Conservation (phyloP, 2,888 invertebrate species). For the Tortricodes alternella region DNA sequence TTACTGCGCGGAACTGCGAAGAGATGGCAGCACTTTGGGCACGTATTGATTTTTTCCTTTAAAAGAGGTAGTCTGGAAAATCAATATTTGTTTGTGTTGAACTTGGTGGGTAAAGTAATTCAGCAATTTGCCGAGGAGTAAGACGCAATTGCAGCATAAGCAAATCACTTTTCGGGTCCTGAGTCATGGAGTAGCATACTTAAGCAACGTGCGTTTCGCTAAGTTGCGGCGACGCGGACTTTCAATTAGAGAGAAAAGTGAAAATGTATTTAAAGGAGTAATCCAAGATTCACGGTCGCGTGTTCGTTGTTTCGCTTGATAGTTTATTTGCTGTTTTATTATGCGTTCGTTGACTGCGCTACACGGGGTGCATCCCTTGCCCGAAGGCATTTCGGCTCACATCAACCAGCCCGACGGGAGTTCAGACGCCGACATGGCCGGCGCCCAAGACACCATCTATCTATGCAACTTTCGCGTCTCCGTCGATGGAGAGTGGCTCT, state of each 20-base stretch:
- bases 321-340: slow-evolving; percentile 77
- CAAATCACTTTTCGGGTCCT: slow-evolving; percentile 12
- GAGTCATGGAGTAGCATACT: slow-evolving; percentile 1
- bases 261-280: slow-evolving; percentile 62
- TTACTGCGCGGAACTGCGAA: slow-evolving; percentile 30
- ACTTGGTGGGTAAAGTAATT: slow-evolving; percentile 59
- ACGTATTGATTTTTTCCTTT: slow-evolving; percentile 69
- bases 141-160: slow-evolving; percentile 13
- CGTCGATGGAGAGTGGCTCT: slow-evolving; percentile 98
- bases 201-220: neutral
- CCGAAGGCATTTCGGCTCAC: slow-evolving; percentile 65
- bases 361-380: slow-evolving; percentile 75
- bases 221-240: slow-evolving; percentile 34
- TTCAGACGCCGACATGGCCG: slow-evolving; percentile 86
- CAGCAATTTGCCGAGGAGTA: neutral
- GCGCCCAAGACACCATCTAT: slow-evolving; percentile 97
- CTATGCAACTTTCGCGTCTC: slow-evolving; percentile 98
- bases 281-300: slow-evolving; percentile 62
- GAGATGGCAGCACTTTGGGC: slow-evolving; percentile 62
- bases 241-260: slow-evolving; percentile 44
- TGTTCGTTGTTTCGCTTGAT: slow-evolving; percentile 69
- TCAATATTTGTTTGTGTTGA: slow-evolving; percentile 64
- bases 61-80: slow-evolving; percentile 50
- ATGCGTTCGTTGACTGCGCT: slow-evolving; percentile 76
- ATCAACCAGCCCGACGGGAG: slow-evolving; percentile 59